Percentiles rank a stretch among this genome's conserved stretches.
Evolutionary conservation across 2,113 vertebrate species (phyloP).

Genomic region (Emydocephalus ijimae): DNA sequence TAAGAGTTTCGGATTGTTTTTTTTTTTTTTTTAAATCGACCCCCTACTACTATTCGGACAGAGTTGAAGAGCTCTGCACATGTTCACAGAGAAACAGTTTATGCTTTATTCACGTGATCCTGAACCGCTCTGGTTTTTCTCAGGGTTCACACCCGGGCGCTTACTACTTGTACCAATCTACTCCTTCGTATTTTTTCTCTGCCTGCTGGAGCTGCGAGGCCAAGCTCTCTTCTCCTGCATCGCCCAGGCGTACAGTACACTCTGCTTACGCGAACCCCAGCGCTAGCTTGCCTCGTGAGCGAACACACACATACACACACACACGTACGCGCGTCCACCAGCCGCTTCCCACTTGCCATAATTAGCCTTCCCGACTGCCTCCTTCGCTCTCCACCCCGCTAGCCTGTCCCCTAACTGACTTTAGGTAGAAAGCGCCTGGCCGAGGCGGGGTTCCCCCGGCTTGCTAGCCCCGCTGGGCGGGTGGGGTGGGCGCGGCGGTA

Average conservation of each 20-base stretch:
- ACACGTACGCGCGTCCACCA: background rate
- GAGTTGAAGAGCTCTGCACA: background rate
- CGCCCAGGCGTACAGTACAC: background rate
- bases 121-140: background rate
- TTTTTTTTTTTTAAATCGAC: background rate
- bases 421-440: background rate
- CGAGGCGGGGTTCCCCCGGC: background rate
- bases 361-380: background rate
- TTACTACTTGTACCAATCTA: background rate
- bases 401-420: background rate
- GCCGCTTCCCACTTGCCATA: slow-evolving; percentile 4
- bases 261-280: background rate
- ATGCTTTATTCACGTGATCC: background rate
- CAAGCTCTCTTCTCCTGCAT: background rate
- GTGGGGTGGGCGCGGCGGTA: background rate
- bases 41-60: background rate
- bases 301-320: background rate
- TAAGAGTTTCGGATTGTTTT: background rate
- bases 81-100: background rate
- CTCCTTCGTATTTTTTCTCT: background rate
- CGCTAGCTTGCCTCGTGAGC: background rate
- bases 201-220: background rate
- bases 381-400: background rate
- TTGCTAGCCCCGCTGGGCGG: background rate
- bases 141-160: background rate